A percentile compares a stretch with the other conserved stretches of the same genome.
Conservation (phyloP, 2,888 invertebrate genomes). For the Osedax fenrisi region DNA sequence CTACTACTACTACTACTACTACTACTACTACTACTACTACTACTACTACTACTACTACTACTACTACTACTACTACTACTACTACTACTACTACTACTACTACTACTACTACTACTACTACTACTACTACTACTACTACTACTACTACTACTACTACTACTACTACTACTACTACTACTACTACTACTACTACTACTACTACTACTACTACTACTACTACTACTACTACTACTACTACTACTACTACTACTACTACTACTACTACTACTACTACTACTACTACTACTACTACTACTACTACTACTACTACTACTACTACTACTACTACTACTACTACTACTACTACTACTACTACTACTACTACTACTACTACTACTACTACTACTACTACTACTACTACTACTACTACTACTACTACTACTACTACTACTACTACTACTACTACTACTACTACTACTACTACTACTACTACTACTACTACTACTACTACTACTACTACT, state of each 20-base stretch:
- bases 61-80: not conserved
- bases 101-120: too few relatives aligned
- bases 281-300: too few relatives aligned
- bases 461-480: conserved; percentile 9
- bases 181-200: conserved; percentile 12
- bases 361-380: not conserved
- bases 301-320: too few relatives aligned
- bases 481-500: conserved; percentile 12
- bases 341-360: conserved; percentile 6
- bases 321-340: conserved; percentile 15
- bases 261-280: too few relatives aligned
- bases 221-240: too few relatives aligned
- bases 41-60: conserved; percentile 14
- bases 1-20: not conserved
- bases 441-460: conserved; percentile 1
- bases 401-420: conserved; percentile 12
- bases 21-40: too few relatives aligned
- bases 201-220: too few relatives aligned
- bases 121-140: conserved; percentile 16
- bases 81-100: too few relatives aligned
- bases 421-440: conserved; percentile 8
- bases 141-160: conserved; percentile 6
- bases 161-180: conserved; percentile 8
- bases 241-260: too few relatives aligned
- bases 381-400: conserved; percentile 8